phyloP scores from a whole-genome alignment of 2,888 invertebrate species.

The Fragum whitleyi region DNA sequence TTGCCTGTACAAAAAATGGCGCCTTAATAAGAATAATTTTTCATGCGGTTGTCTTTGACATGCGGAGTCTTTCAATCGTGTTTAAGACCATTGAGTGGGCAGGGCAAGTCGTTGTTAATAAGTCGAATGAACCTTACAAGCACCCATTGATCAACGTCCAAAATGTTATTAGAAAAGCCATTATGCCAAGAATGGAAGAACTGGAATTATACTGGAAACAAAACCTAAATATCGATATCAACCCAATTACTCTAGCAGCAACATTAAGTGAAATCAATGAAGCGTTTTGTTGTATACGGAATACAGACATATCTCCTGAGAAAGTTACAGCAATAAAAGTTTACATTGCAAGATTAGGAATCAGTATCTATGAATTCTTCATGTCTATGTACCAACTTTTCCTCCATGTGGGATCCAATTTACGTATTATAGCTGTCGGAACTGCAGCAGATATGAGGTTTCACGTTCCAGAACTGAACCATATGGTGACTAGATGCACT shows the following conservation, averaged over 20 bases:
- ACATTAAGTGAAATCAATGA: conserved; percentile 34
- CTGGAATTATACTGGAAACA: conserved; percentile 39
- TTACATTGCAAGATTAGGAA: conserved; percentile 23
- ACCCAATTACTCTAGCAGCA: conserved; percentile 31
- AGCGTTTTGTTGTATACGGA: conserved; percentile 29
- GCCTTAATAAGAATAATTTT: conserved; percentile 41
- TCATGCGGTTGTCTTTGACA: conserved; percentile 41
- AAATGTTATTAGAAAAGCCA: conserved; percentile 22
- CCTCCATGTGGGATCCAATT: conserved; percentile 22
- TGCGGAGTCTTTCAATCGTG: conserved; percentile 37
- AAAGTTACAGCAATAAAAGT: conserved; percentile 12
- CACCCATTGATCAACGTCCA: conserved; percentile 7
- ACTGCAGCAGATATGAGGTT: conserved; percentile 51
- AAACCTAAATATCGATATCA: conserved; percentile 32
- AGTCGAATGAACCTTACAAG: conserved; percentile 24
- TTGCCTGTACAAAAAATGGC: conserved; percentile 33
- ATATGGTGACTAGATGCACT: conserved; percentile 42
- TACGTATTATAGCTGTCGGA: conserved; percentile 35
- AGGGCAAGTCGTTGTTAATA: conserved; percentile 35
- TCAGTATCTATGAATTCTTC: conserved; percentile 41
- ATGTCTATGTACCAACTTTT: conserved; percentile 38
- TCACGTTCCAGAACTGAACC: conserved; percentile 47
- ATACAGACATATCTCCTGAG: conserved; percentile 23
- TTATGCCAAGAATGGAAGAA: conserved; percentile 38
- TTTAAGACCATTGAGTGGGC: conserved; percentile 42